phyloP scores from a whole-genome alignment of 2,113 vertebrate genomes.

The Ictalurus punctatus region DNA sequence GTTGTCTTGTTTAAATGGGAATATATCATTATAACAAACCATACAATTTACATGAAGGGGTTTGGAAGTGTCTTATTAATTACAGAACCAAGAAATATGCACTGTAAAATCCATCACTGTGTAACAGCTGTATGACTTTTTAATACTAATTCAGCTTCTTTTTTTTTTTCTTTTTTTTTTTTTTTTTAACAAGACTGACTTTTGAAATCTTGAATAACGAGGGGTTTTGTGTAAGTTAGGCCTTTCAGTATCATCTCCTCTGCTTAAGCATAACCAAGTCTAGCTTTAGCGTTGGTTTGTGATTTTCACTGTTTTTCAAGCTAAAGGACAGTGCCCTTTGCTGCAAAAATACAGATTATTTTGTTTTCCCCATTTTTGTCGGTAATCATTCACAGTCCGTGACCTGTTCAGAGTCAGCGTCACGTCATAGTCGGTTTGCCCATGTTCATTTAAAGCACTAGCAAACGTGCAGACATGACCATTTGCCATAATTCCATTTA shows the following conservation, averaged over 20 bases:
- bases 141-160: neutral
- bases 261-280: neutral
- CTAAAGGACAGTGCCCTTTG: neutral
- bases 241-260: neutral
- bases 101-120: conserved; percentile 29
- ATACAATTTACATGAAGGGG: neutral
- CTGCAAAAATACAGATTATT: neutral
- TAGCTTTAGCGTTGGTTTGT: neutral
- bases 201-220: neutral
- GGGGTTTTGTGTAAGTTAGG: neutral
- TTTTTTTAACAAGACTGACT: neutral
- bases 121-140: conserved; percentile 12
- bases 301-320: neutral
- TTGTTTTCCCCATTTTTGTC: neutral
- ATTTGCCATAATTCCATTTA: neutral
- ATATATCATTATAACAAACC: conserved; percentile 8
- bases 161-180: neutral
- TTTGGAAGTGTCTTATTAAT: conserved; percentile 8
- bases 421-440: neutral
- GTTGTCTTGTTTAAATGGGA: conserved; percentile 19
- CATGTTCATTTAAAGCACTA: neutral
- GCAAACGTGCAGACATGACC: neutral
- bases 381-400: neutral
- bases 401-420: neutral
- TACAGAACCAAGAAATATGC: conserved; percentile 4